phyloP scores from a whole-genome alignment of 2,888 invertebrate species.

The Trileptium ribeirensis region DNA sequence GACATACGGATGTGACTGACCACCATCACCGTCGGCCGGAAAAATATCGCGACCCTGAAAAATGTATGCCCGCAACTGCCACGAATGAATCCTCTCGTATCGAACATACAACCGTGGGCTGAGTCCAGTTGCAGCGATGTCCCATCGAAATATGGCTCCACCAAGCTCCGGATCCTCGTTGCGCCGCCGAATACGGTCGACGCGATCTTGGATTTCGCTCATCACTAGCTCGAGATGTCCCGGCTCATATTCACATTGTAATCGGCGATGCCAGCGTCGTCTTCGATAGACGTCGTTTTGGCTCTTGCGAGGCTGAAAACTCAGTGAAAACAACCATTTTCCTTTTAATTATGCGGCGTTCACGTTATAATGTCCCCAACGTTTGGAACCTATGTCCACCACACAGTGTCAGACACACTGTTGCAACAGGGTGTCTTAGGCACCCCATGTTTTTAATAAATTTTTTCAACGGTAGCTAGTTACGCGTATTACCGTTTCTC shows the following conservation, averaged over 20 bases:
- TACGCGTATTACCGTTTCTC: too few species aligned
- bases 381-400: too few species aligned
- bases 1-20: slow-evolving; percentile 34
- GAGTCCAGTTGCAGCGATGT: too few species aligned
- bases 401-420: too few species aligned
- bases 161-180: neutral
- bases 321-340: too few species aligned
- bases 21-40: neutral
- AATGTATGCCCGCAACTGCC: slow-evolving; percentile 21
- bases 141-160: neutral
- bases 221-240: neutral
- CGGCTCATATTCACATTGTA: slow-evolving; percentile 25
- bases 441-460: too few species aligned
- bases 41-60: slow-evolving; percentile 20
- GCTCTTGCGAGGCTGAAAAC: neutral
- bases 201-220: neutral
- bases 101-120: slow-evolving; percentile 8
- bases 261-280: slow-evolving; percentile 38
- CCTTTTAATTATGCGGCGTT: too few species aligned
- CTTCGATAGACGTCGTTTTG: slow-evolving; percentile 25
- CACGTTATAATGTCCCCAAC: too few species aligned
- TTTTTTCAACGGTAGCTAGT: too few species aligned
- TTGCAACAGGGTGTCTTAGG: too few species aligned
- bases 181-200: neutral
- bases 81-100: neutral